These are phyloP conservation scores for Ceramica pisi DNA, from an alignment of 2,888 invertebrate species.

Conservation along the genomic window DNA sequence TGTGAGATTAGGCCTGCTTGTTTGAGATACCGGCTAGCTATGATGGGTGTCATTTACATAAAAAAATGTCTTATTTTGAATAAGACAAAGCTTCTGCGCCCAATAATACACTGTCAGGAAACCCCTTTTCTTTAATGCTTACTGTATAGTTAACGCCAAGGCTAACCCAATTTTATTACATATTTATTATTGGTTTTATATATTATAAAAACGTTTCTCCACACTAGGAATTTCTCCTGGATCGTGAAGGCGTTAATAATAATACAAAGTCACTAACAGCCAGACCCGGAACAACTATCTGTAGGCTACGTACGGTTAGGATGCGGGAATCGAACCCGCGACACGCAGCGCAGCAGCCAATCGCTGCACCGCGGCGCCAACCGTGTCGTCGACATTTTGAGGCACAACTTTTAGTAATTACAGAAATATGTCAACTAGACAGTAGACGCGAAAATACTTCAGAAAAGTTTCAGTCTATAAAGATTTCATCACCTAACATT, in stretches of 20 bases:
- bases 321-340: too few species aligned
- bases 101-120: background rate
- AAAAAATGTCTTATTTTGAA: background rate
- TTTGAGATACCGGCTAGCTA: constrained; percentile 6
- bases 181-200: too few species aligned
- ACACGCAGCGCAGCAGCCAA: too few species aligned
- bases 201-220: too few species aligned
- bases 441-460: background rate
- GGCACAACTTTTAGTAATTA: too few species aligned
- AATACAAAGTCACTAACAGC: too few species aligned
- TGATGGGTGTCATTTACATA: background rate
- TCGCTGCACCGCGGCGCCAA: too few species aligned
- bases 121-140: background rate
- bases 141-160: background rate
- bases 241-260: too few species aligned
- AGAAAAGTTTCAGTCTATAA: background rate
- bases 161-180: background rate
- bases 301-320: too few species aligned
- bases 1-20: constrained; percentile 16
- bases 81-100: background rate
- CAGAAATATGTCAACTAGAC: background rate
- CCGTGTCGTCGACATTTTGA: too few species aligned
- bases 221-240: too few species aligned
- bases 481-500: constrained; percentile 36
- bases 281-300: too few species aligned